phyloP scores from a whole-genome alignment of 1,140 invertebrate species.

The Himalopsyche phryganea region DNA sequence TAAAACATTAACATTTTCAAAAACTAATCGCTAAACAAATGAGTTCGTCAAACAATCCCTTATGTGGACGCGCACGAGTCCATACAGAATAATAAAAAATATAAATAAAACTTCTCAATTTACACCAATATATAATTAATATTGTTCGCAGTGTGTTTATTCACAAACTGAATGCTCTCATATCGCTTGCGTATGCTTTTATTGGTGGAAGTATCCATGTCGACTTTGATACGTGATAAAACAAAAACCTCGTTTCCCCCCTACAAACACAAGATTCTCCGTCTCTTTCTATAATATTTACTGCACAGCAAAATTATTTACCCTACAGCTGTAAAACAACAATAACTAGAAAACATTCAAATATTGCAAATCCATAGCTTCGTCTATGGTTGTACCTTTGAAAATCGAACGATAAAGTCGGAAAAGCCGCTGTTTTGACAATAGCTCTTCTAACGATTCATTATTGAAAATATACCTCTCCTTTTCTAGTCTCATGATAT shows the following conservation, averaged over 20 bases:
- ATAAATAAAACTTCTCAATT: neutral
- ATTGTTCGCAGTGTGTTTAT: neutral
- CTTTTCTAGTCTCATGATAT: neutral
- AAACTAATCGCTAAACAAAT: conserved; percentile 7
- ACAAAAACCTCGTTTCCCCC: conserved; percentile 26
- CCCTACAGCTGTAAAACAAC: conserved; percentile 6
- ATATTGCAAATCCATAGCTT: neutral
- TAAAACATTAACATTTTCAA: conserved; percentile 29
- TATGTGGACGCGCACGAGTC: neutral
- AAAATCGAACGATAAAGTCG: neutral
- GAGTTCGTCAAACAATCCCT: neutral
- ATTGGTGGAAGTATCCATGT: conserved; percentile 23
- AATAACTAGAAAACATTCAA: neutral
- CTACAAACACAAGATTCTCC: conserved; percentile 6
- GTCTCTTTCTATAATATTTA: conserved; percentile 8
- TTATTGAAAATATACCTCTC: neutral
- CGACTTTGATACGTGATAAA: conserved; percentile 33
- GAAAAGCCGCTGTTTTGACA: neutral
- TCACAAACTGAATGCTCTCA: conserved; percentile 15
- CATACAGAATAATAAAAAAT: no score
- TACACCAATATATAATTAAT: no score
- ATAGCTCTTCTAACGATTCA: conserved; percentile 1
- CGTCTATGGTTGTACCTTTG: neutral
- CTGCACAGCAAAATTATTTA: neutral
- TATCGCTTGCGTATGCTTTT: conserved; percentile 24